These are phyloP conservation scores for Distichodus sexfasciatus DNA, from an alignment of 2,797 vertebrate species.

Conservation along the genomic window DNA sequence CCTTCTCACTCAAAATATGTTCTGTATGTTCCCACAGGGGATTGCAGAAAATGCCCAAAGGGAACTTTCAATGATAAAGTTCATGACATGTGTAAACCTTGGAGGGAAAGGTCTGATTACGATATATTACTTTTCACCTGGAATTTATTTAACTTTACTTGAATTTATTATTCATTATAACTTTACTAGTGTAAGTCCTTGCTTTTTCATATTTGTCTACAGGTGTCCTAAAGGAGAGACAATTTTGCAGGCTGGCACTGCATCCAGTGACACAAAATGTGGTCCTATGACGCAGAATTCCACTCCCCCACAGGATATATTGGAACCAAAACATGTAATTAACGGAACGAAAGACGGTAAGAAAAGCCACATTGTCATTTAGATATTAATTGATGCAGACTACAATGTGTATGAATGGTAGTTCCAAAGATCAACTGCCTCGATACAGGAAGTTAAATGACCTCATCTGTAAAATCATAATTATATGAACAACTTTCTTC, in stretches of 20 bases:
- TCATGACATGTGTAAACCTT: conserved; percentile 66
- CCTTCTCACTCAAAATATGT: background rate
- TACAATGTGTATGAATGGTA: too few relatives aligned
- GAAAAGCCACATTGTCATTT: background rate
- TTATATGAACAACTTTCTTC: too few relatives aligned
- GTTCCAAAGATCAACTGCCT: too few relatives aligned
- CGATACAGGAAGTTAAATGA: too few relatives aligned
- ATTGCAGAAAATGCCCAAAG: conserved; percentile 62
- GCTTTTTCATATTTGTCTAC: background rate
- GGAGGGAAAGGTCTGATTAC: conserved; percentile 52
- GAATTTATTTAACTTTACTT: background rate
- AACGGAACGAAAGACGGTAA: too few relatives aligned
- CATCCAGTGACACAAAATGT: conserved; percentile 60
- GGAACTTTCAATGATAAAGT: conserved; percentile 69
- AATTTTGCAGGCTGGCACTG: conserved; percentile 43
- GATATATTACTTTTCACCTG: background rate
- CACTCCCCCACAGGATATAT: too few relatives aligned
- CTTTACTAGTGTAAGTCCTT: background rate
- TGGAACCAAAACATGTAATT: background rate
- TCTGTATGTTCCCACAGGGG: conserved; percentile 53
- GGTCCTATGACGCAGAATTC: background rate
- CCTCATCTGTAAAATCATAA: too few relatives aligned
- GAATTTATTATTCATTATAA: background rate
- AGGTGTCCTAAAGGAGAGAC: conserved; percentile 60
- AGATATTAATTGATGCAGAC: too few relatives aligned